phyloP scores from a whole-genome alignment of 2,797 vertebrate genomes.

The Kryptopterus vitreolus region DNA sequence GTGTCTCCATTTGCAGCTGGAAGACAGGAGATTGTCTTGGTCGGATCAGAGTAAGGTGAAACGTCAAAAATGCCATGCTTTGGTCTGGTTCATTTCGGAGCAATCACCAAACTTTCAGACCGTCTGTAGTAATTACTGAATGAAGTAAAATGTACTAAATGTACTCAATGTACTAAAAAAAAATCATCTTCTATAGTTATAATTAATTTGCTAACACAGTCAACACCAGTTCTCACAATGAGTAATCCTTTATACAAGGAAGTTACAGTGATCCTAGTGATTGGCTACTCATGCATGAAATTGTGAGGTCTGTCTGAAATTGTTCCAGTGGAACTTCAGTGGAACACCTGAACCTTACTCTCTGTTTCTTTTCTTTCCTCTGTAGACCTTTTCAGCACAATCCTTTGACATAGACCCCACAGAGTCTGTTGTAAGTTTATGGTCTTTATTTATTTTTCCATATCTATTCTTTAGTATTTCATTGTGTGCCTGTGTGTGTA shows the following conservation, averaged over 20 bases:
- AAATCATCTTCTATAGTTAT: neutral
- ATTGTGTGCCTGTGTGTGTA: too few species aligned
- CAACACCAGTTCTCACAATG: neutral
- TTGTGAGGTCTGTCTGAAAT: conserved; percentile 8
- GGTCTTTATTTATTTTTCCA: neutral
- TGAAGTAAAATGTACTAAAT: too few species aligned
- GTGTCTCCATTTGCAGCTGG: conserved; percentile 69
- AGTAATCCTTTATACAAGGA: conserved; percentile 16
- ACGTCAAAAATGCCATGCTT: conserved; percentile 22
- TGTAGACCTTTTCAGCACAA: conserved; percentile 63
- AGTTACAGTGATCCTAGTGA: neutral
- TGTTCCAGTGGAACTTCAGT: neutral
- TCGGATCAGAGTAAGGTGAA: conserved; percentile 59
- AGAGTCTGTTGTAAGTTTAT: conserved; percentile 69
- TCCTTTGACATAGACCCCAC: conserved; percentile 67
- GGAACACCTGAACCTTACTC: conserved; percentile 22
- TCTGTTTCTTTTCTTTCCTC: conserved; percentile 12
- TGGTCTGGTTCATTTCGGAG: conserved; percentile 9
- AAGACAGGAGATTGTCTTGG: conserved; percentile 64
- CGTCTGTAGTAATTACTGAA: neutral
- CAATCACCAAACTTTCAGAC: conserved; percentile 26
- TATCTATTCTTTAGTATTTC: neutral
- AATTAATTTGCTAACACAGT: conserved; percentile 8
- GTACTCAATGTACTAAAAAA: conserved; percentile 14
- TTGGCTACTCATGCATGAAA: conserved; percentile 18